These are phyloP conservation scores for Crypturellus tataupa DNA, from an alignment of 2,797 vertebrate genomes.

Conservation along the genomic window DNA sequence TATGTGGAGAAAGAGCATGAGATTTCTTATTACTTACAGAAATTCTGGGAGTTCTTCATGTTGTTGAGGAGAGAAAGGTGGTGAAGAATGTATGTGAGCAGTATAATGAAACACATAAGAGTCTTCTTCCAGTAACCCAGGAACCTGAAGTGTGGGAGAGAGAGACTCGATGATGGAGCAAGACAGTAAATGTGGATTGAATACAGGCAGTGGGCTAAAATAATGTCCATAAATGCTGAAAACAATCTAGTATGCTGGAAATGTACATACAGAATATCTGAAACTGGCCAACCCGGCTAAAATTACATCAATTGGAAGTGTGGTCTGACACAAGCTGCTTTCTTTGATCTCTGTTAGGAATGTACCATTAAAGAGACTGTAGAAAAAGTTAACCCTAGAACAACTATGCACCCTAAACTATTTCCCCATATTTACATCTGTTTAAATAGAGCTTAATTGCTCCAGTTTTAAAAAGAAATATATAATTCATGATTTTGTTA, in stretches of 20 bases:
- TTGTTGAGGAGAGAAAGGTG: not conserved
- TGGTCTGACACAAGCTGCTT: slow-evolving; percentile 7
- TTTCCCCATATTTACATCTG: not conserved
- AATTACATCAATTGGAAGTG: not conserved
- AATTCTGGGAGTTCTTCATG: not conserved
- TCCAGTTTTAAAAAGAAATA: not conserved
- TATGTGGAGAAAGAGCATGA: not conserved
- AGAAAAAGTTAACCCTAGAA: not conserved
- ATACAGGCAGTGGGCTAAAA: slow-evolving; percentile 2
- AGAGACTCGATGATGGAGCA: not conserved
- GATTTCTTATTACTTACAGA: not conserved
- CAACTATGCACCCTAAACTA: not conserved
- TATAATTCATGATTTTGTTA: not conserved
- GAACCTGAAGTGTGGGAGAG: not conserved
- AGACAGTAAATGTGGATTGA: not conserved
- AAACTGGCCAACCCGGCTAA: not conserved
- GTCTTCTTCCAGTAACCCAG: slow-evolving; percentile 33
- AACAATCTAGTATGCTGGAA: not conserved
- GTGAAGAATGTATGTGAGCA: not conserved
- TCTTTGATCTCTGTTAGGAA: slow-evolving; percentile 30
- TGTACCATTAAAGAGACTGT: not conserved
- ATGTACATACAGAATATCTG: not conserved
- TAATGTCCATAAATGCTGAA: not conserved
- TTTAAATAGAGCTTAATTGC: not conserved
- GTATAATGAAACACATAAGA: slow-evolving; percentile 46